phyloP scores from a whole-genome alignment of 2,113 vertebrate genomes.

The Gobiocypris rarus region DNA sequence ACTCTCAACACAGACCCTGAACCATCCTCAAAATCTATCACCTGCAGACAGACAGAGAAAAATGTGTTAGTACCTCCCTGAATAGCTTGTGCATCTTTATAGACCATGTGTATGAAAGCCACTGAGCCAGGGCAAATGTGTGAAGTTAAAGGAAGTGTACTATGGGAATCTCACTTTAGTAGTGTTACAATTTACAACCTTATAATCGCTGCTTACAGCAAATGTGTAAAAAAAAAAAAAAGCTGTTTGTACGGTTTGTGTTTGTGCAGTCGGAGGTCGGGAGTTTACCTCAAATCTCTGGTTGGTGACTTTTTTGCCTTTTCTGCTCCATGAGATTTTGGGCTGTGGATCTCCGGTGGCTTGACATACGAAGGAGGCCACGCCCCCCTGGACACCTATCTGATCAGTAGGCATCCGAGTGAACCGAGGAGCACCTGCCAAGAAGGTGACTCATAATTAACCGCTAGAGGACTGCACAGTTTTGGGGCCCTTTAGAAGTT shows the following conservation, averaged over 20 bases:
- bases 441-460: slow-evolving; percentile 37
- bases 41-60: slow-evolving; percentile 80
- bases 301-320: slow-evolving; percentile 99
- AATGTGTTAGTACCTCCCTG: not conserved
- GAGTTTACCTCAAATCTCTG: slow-evolving; percentile 97
- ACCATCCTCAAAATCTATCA: slow-evolving; percentile 98
- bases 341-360: slow-evolving; percentile 94
- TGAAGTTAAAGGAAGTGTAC: not conserved
- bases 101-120: not conserved
- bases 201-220: not conserved
- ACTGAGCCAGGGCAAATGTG: slow-evolving; percentile 16
- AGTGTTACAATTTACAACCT: slow-evolving; percentile 29
- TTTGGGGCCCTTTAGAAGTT: too few relatives aligned
- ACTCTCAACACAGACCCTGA: slow-evolving; percentile 98
- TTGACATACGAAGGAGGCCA: slow-evolving; percentile 97
- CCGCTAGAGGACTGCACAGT: too few relatives aligned
- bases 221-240: slow-evolving; percentile 9
- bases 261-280: not conserved
- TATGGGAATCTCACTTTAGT: slow-evolving; percentile 8
- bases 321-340: slow-evolving; percentile 98
- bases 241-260: not conserved
- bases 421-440: slow-evolving; percentile 90
- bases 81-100: slow-evolving; percentile 9
- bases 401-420: slow-evolving; percentile 93
- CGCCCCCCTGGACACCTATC: slow-evolving; percentile 95